Base-by-base conservation (phyloP, 2,113 vertebrate species). In the Rallus limicola region DNA sequence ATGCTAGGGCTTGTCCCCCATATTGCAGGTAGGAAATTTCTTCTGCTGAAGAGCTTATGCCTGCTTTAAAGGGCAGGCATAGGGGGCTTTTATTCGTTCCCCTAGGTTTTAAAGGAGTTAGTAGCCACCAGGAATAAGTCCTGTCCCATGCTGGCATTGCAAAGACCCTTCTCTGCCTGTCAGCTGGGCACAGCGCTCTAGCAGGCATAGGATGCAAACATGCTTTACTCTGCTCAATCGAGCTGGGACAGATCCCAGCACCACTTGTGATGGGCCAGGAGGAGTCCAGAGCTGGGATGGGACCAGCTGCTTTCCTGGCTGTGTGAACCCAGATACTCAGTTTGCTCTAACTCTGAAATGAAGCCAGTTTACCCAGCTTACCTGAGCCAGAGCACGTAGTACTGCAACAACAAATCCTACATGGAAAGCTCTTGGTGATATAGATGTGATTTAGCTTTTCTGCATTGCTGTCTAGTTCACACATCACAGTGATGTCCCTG, bases 1-100 rank as follows among this genome's bases (percentile, higher is more conserved):
- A n/a, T 71, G 25, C 28, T 14, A 11, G 10, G 0, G 2, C 11
- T 34, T 38, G 15, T 52, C 13, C 28, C 63, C 7, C 2, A 0
- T 20, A 23, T 1, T 56, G 56, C 31, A 62, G 58, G 25, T 67
- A 40, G 52, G 62, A 67, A 28, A 25, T 14, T 4, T 29, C 56
- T 65, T 52, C 75, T 58, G 13, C 75, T 42, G 55, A 48, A 63
- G 71, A 42, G 3, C 12, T 88, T 28, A 11, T 16, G 33, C 19
- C 52, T 42, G 34, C 38, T 70, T 55, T 38, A 26, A 58, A 53
- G 53, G 20, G 6, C 13, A 20, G 40, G 6, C 15, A 33, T 56
- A 52, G 33, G 6, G 6, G 7, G 58, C 6, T 52, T 63, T 63
- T 29, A 26, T 62, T 40, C 18, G 38, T 88, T 42, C 23, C 9